A percentile compares a stretch with the other conserved stretches of the same genome.
Conservation (phyloP, 1,140 invertebrate genomes). For the Periplaneta americana region DNA sequence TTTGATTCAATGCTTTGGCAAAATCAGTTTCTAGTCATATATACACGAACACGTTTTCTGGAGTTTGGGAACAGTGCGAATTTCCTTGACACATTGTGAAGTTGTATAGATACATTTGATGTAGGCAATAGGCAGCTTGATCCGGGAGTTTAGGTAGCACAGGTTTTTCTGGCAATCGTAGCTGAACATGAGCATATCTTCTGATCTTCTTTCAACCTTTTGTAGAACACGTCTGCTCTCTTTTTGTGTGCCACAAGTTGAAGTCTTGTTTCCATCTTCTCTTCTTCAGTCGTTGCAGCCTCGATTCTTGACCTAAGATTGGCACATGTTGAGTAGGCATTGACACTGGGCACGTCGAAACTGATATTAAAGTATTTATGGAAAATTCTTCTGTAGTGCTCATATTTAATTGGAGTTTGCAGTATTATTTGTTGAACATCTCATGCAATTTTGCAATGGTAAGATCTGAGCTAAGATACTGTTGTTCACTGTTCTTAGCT, state of each 20-base stretch:
- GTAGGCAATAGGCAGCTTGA: background rate
- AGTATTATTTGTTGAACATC: background rate
- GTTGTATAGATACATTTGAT: conserved; percentile 1
- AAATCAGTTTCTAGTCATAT: background rate
- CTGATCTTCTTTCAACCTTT: conserved; percentile 2
- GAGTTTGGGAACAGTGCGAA: conserved; percentile 1
- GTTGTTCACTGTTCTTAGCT: background rate
- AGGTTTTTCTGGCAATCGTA: background rate
- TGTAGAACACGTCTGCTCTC: background rate
- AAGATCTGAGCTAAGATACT: too few species aligned
- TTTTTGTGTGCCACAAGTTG: background rate
- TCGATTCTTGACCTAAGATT: background rate
- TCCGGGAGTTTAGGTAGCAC: background rate
- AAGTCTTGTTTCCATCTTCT: background rate
- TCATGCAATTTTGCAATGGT: background rate
- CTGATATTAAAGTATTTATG: background rate
- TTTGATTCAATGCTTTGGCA: conserved; percentile 11
- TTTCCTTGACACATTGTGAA: background rate
- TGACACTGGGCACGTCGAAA: conserved; percentile 1
- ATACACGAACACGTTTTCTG: conserved; percentile 6
- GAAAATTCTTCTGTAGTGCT: conserved; percentile 2
- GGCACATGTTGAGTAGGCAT: conserved; percentile 1
- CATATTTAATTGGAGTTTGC: background rate
- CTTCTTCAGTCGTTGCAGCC: background rate
- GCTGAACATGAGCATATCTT: background rate